phyloP scores from a whole-genome alignment of 2,888 invertebrate genomes.

The Druceiella hillmani region DNA sequence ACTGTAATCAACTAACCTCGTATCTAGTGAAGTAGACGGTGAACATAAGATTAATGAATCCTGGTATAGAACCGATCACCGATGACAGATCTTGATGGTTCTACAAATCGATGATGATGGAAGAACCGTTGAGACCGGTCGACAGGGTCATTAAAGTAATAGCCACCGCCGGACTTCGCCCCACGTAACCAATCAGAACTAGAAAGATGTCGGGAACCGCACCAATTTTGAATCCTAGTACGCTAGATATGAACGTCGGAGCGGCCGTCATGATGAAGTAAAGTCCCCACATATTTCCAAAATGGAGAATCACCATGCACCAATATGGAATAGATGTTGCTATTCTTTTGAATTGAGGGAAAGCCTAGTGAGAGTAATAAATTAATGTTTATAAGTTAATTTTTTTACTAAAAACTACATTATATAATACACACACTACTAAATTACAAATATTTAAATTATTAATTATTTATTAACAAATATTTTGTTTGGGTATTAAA shows the following conservation, averaged over 20 bases:
- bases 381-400: conserved; percentile 3
- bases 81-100: conserved; percentile 58
- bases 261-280: conserved; percentile 72
- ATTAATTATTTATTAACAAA: not conserved
- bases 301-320: conserved; percentile 62
- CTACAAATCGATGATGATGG: conserved; percentile 37
- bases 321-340: conserved; percentile 65
- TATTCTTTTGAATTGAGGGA: conserved; percentile 61
- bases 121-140: conserved; percentile 44
- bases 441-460: not conserved
- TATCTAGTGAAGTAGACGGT: conserved; percentile 46
- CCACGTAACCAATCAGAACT: too few relatives aligned
- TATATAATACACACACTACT: not conserved
- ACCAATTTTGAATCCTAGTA: conserved; percentile 64
- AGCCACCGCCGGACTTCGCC: conserved; percentile 41
- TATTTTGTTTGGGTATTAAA: too few relatives aligned
- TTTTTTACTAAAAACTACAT: not conserved
- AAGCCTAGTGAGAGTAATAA: conserved; percentile 48
- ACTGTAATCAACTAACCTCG: too few relatives aligned
- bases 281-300: conserved; percentile 70
- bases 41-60: conserved; percentile 54
- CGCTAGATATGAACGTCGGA: conserved; percentile 68
- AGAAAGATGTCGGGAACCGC: too few relatives aligned
- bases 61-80: conserved; percentile 52
- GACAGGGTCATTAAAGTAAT: conserved; percentile 49